Conservation (phyloP, 2,888 invertebrate genomes). For the Heliconius aoede region DNA sequence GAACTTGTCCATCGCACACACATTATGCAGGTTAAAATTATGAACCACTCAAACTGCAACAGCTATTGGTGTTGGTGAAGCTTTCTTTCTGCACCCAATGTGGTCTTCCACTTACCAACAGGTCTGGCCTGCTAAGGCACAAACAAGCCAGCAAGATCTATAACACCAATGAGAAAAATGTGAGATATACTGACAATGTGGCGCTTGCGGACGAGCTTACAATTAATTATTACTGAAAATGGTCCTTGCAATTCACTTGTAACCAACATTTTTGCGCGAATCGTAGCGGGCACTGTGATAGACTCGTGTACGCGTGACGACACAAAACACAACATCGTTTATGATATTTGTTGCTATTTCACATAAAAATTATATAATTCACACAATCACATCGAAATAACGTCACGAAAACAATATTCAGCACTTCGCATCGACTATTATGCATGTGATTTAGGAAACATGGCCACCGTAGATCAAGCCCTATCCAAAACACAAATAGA, state of each 20-base stretch:
- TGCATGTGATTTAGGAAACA: slow-evolving; percentile 82
- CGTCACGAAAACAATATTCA: slow-evolving; percentile 66
- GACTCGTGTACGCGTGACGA: slow-evolving; percentile 61
- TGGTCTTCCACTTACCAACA: slow-evolving; percentile 86
- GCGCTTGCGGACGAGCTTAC: slow-evolving; percentile 75
- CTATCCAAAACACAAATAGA: slow-evolving; percentile 77
- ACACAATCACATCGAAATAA: slow-evolving; percentile 66
- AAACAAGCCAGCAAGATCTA: slow-evolving; percentile 90
- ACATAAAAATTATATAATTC: slow-evolving; percentile 76
- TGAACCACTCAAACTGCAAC: slow-evolving; percentile 74
- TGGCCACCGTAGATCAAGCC: slow-evolving; percentile 77
- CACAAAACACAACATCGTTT: slow-evolving; percentile 63
- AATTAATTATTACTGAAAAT: slow-evolving; percentile 70
- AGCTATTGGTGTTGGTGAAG: slow-evolving; percentile 76
- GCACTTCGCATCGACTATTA: slow-evolving; percentile 67
- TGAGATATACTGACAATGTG: slow-evolving; percentile 77
- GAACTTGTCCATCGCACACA: slow-evolving; percentile 77
- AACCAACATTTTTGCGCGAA: slow-evolving; percentile 80
- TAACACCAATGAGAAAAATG: slow-evolving; percentile 84
- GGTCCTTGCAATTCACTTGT: slow-evolving; percentile 82
- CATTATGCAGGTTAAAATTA: slow-evolving; percentile 80
- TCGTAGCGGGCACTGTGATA: slow-evolving; percentile 64
- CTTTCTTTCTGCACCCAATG: slow-evolving; percentile 67
- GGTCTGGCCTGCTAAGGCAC: slow-evolving; percentile 89
- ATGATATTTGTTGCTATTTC: slow-evolving; percentile 59